Evolutionary conservation across 64 coral and sea anemone species (phyloP), one percentile per base, ranked within the genome.

Genomic region (Astreopora myriophthalma): DNA sequence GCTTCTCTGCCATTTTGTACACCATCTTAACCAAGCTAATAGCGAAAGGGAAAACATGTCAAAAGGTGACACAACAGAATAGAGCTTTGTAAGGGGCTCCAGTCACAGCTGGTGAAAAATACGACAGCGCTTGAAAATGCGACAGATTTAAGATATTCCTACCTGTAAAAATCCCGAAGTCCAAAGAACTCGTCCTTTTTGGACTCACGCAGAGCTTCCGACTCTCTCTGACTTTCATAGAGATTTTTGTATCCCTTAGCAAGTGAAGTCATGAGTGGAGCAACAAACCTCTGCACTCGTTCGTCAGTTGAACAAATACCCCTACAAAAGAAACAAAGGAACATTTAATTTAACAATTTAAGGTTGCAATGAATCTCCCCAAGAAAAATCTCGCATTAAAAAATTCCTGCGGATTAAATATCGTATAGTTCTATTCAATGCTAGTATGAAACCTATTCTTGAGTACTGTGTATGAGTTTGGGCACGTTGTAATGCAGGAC

Each of bases 101-200:
- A n/a, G n/a, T n/a, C n/a, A n/a, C n/a, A n/a, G n/a, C n/a, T n/a
- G n/a, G n/a, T n/a, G n/a, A 14, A 17, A 55, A 13, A 55, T 14
- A 16, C 8, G 17, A 55, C 51, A 55, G 8, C 16, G 10, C 17
- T 19, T 3, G 51, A 55, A 0, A 55, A 3, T 55, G 17, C 12
- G 8, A 13, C n/a, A n/a, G n/a, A 55, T 52, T 79, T 26, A 26
- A 58, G 13, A 20, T 5, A 86, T 20, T 10, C 23, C 22, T 73
- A 90, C 88, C 88, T 90, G 65, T 90, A 90, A 30, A 90, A 90
- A 90, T 90, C 88, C 17, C 88, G 76, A 11, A 90, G 76, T 34
- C 88, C 88, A 72, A 90, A 90, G 30, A 90, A 90, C 44, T 90
- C 88, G 25, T 90, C 88, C 30, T 90, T 90, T 26, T 82, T 90